phyloP scores from a whole-genome alignment of 1,140 invertebrate species.

The Anagrus nilaparvatae region DNA sequence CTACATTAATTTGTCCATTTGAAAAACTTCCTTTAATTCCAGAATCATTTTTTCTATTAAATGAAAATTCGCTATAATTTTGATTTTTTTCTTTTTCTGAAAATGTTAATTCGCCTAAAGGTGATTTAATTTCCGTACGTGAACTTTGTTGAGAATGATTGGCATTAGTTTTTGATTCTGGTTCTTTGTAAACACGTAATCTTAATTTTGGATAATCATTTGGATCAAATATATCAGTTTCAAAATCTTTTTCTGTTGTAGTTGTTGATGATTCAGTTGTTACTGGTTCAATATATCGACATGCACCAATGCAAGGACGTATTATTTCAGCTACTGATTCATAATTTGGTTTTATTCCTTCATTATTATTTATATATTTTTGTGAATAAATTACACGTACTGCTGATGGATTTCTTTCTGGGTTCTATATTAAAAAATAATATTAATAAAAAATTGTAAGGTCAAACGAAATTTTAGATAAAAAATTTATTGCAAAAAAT shows the following conservation, averaged over 20 bases:
- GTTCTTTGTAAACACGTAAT: too few species aligned
- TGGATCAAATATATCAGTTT: too few species aligned
- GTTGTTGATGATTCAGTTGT: background rate
- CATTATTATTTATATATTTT: background rate
- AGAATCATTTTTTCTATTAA: background rate
- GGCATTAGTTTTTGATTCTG: too few species aligned
- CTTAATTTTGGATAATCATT: too few species aligned
- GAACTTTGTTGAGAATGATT: too few species aligned
- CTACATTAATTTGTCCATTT: background rate
- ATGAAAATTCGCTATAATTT: slow-evolving; percentile 2
- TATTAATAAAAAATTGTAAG: too few species aligned
- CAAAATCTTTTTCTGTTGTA: too few species aligned
- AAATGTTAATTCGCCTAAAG: background rate
- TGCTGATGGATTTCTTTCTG: background rate
- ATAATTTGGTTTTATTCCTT: background rate
- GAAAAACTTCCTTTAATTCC: background rate
- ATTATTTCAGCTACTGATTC: background rate
- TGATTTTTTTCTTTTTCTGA: background rate
- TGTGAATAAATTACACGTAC: slow-evolving; percentile 2
- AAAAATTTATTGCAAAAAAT: too few species aligned
- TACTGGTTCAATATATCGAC: background rate
- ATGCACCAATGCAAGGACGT: slow-evolving; percentile 10
- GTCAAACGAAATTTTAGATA: too few species aligned
- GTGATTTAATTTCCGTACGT: background rate
- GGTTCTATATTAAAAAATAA: slow-evolving; percentile 1